These are phyloP conservation scores for Caerostris darwini DNA, from an alignment of 1,140 invertebrate species.

Conservation along the genomic window DNA sequence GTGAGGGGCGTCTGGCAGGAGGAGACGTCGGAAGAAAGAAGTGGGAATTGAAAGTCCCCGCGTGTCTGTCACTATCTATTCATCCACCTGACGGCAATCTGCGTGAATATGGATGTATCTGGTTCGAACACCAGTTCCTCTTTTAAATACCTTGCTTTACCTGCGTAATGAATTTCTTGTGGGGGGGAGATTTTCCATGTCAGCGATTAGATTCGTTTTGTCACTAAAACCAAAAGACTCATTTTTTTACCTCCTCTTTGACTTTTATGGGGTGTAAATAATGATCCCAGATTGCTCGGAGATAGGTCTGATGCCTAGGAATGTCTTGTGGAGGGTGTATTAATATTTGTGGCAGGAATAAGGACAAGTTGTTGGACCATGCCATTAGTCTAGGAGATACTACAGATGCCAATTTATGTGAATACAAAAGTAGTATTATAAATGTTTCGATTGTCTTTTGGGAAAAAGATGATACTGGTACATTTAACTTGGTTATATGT, in stretches of 20 bases:
- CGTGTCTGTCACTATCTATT: conserved; percentile 18
- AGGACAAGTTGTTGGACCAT: no score
- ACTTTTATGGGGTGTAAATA: neutral
- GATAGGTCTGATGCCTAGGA: no score
- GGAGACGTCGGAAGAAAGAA: conserved; percentile 52
- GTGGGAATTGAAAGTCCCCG: conserved; percentile 27
- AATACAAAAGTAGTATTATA: no score
- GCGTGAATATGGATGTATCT: conserved; percentile 35
- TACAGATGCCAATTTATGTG: no score
- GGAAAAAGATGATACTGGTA: no score
- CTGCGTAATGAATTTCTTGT: neutral
- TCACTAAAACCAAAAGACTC: neutral
- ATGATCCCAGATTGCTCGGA: neutral
- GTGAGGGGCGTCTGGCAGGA: conserved; percentile 6
- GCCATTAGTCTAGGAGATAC: no score
- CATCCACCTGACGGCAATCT: neutral
- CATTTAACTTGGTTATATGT: no score
- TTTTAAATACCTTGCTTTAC: neutral
- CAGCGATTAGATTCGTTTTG: neutral
- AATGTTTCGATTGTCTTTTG: no score
- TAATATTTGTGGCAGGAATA: no score
- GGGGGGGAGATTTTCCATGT: neutral
- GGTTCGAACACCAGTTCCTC: neutral
- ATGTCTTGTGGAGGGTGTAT: no score
- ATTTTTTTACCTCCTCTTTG: neutral